These are phyloP conservation scores for Ctenomys sociabilis DNA, from an alignment of 2,113 vertebrate species.

Conservation along the genomic window DNA sequence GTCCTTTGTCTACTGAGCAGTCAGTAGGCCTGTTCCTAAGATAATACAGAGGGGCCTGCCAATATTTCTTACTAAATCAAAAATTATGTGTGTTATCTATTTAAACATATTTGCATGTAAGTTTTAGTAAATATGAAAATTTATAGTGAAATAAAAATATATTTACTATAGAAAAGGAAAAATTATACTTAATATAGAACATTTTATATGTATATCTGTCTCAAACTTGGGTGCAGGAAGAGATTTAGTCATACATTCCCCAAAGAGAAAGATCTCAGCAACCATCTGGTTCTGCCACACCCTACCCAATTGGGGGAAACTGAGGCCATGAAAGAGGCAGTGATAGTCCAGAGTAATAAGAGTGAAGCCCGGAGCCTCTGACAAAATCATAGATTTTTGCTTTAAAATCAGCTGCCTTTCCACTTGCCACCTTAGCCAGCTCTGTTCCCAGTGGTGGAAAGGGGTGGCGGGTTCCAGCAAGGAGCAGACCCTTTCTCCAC, in stretches of 20 bases:
- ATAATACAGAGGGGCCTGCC: background rate
- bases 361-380: background rate
- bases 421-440: background rate
- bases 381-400: background rate
- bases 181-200: background rate
- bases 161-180: background rate
- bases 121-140: background rate
- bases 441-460: background rate
- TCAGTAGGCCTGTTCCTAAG: background rate
- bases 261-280: background rate
- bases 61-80: background rate
- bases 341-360: background rate
- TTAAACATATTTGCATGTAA: background rate
- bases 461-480: background rate
- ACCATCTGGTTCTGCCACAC: background rate
- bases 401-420: accelerated
- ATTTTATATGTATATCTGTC: background rate
- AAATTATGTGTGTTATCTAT: background rate
- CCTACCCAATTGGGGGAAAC: constrained; percentile 3
- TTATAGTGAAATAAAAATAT: background rate
- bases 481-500: background rate
- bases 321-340: background rate
- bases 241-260: background rate
- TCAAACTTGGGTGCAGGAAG: background rate
- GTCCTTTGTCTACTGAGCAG: background rate